Percentiles rank a stretch among this genome's conserved stretches.
Conservation (phyloP, 2,113 vertebrate genomes). For the Chaetorhynchus papuensis region DNA sequence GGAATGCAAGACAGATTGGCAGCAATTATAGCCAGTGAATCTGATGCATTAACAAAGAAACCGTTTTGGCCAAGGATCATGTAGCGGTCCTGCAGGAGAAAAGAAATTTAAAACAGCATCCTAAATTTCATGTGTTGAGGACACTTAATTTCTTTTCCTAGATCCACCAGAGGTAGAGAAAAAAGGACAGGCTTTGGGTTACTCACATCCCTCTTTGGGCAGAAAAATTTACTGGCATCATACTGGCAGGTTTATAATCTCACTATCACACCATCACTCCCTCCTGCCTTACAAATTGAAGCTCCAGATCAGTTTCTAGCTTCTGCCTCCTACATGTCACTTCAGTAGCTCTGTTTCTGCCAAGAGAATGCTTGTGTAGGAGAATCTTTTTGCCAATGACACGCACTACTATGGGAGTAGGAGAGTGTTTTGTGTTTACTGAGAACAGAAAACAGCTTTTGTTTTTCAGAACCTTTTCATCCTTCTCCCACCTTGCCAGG, state of each 20-base stretch:
- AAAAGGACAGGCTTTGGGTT: neutral
- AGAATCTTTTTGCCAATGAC: neutral
- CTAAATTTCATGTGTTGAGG: neutral
- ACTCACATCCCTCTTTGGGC: neutral
- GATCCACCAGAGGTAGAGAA: neutral
- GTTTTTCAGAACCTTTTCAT: neutral
- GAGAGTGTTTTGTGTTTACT: neutral
- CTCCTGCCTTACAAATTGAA: neutral
- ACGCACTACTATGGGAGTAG: rapidly evolving
- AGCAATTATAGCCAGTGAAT: constrained; percentile 94
- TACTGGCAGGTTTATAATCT: neutral
- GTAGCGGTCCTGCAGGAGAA: constrained; percentile 86
- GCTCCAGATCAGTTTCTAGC: neutral
- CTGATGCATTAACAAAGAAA: constrained; percentile 94
- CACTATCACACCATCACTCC: neutral
- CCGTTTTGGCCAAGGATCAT: constrained; percentile 97
- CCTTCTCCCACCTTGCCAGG: neutral
- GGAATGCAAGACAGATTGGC: constrained; percentile 93
- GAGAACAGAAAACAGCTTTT: neutral
- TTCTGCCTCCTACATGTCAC: neutral
- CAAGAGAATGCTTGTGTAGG: neutral
- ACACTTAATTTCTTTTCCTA: neutral
- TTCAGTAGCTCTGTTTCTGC: neutral
- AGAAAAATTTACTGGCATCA: neutral
- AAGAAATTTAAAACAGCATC: neutral